Percentiles rank a stretch among this genome's conserved stretches.
phyloP scores from a whole-genome alignment of 2,113 vertebrate genomes.

The Neofelis nebulosa region DNA sequence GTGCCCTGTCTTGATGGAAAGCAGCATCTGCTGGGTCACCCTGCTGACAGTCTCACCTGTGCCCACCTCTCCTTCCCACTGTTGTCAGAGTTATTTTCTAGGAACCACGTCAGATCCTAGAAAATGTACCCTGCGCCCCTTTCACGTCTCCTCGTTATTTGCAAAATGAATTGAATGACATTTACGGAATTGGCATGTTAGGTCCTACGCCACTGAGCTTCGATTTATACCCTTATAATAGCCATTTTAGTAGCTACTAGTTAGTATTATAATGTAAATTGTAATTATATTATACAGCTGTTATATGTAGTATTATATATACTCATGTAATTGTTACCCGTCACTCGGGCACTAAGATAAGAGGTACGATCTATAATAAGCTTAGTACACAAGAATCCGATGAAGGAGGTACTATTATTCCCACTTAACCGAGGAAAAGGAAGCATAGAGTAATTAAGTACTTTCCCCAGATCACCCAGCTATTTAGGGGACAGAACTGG shows the following conservation, averaged over 20 bases:
- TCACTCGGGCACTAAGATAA: neutral
- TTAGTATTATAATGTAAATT: neutral
- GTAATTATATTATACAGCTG: neutral
- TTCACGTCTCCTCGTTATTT: neutral
- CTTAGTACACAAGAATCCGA: neutral
- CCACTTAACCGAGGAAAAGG: neutral
- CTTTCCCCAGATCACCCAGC: neutral
- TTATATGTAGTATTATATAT: neutral
- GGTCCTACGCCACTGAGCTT: neutral
- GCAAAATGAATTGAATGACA: neutral
- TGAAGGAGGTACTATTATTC: neutral
- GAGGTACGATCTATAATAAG: neutral
- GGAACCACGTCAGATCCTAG: neutral
- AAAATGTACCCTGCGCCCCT: neutral
- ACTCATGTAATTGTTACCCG: neutral
- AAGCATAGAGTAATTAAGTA: neutral
- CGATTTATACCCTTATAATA: neutral
- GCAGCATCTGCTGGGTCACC: neutral
- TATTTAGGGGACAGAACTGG: neutral
- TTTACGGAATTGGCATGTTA: neutral
- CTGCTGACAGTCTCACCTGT: neutral
- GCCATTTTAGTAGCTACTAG: neutral
- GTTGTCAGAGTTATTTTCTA: neutral
- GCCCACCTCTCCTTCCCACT: neutral
- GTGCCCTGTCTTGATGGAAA: neutral